Percentiles rank a stretch among this genome's conserved stretches.
Conservation (phyloP, 1,140 invertebrate species). For the Wasmannia auropunctata region DNA sequence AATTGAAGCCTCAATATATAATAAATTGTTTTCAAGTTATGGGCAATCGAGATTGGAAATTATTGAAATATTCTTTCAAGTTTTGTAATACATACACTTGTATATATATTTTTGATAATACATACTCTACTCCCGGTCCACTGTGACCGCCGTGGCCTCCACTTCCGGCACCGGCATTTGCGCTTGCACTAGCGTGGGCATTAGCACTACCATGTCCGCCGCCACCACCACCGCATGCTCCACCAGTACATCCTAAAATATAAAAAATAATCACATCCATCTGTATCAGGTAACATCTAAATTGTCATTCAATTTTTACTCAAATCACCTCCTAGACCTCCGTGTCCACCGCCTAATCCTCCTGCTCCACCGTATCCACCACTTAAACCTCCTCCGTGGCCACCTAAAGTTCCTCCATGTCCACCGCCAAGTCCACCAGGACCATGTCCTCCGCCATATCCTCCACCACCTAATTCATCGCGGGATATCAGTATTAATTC, state of each 20-base stretch:
- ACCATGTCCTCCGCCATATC: background rate
- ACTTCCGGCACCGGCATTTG: constrained; percentile 57
- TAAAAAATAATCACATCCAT: background rate
- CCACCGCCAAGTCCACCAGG: background rate
- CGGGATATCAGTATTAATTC: constrained; percentile 11
- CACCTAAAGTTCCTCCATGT: constrained; percentile 6
- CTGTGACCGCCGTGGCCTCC: constrained; percentile 27
- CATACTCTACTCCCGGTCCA: constrained; percentile 65
- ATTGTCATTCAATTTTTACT: background rate
- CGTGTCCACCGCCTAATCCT: constrained; percentile 9
- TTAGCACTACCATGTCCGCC: constrained; percentile 47
- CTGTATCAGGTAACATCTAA: background rate
- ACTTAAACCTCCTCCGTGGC: constrained; percentile 5
- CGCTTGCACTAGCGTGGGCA: constrained; percentile 64
- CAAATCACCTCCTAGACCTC: constrained; percentile 11
- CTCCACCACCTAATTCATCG: background rate
- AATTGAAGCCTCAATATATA: background rate
- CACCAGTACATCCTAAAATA: constrained; percentile 22
- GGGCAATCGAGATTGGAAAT: background rate
- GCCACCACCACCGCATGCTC: constrained; percentile 2
- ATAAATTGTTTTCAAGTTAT: background rate
- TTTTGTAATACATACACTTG: background rate
- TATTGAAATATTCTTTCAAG: background rate
- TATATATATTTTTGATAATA: background rate
- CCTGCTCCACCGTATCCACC: constrained; percentile 60